A percentile compares a stretch with the other conserved stretches of the same genome.
These are phyloP conservation scores for Ailurus styani DNA, from an alignment of 2,113 vertebrate species.

Conservation along the genomic window DNA sequence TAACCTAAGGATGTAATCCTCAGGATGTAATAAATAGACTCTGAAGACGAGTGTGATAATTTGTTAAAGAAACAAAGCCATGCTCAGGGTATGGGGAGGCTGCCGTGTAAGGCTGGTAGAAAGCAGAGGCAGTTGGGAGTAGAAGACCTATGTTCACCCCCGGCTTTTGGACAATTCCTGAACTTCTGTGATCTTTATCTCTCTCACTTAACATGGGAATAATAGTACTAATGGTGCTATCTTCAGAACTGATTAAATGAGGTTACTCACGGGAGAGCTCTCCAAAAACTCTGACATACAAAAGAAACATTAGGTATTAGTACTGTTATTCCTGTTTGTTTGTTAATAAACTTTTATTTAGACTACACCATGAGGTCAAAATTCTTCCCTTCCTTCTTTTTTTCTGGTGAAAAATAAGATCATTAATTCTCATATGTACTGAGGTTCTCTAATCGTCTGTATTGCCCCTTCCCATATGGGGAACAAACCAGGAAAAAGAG, in stretches of 20 bases:
- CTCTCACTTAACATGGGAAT: not conserved
- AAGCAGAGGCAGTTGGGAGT: not conserved
- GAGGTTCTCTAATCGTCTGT: not conserved
- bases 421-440: not conserved
- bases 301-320: not conserved
- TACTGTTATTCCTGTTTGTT: not conserved
- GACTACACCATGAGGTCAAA: not conserved
- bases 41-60: not conserved
- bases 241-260: not conserved
- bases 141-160: not conserved
- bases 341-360: not conserved
- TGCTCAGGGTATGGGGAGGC: not conserved
- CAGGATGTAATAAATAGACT: not conserved
- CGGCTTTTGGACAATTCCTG: not conserved
- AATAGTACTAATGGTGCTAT: not conserved
- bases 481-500: not conserved
- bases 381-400: not conserved
- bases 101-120: not conserved
- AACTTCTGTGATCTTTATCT: not conserved
- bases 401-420: not conserved
- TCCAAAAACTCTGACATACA: not conserved
- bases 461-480: not conserved
- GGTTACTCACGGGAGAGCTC: not conserved
- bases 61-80: not conserved
- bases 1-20: slow-evolving; percentile 1